phyloP scores from a whole-genome alignment of 1,140 invertebrate species.

The Psix sp. region DNA sequence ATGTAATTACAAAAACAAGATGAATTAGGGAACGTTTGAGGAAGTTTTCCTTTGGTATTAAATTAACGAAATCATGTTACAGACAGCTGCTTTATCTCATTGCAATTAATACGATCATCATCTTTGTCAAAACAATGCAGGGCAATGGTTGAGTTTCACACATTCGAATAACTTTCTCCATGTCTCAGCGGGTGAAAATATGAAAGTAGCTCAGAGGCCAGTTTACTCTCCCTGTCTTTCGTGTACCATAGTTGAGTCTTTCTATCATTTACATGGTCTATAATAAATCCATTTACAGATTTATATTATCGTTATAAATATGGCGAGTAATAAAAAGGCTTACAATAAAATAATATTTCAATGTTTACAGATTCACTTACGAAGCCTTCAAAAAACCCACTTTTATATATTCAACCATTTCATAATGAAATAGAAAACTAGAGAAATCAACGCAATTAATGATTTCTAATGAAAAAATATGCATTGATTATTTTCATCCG shows the following conservation, averaged over 20 bases:
- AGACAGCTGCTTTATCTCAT: conserved; percentile 32
- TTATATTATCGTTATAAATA: conserved; percentile 52
- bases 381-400: too few relatives aligned
- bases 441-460: too few relatives aligned
- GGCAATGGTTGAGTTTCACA: conserved; percentile 67
- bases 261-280: conserved; percentile 33
- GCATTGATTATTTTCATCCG: too few relatives aligned
- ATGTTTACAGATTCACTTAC: too few relatives aligned
- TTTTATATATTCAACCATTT: too few relatives aligned
- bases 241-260: conserved; percentile 27
- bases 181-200: conserved; percentile 74
- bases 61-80: too few relatives aligned
- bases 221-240: conserved; percentile 63
- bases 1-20: too few relatives aligned
- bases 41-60: too few relatives aligned
- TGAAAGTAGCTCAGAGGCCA: conserved; percentile 74
- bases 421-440: too few relatives aligned
- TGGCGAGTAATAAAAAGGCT: conserved; percentile 8
- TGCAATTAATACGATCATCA: conserved; percentile 58
- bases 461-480: too few relatives aligned
- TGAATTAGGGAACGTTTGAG: too few relatives aligned
- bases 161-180: conserved; percentile 75
- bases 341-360: too few relatives aligned
- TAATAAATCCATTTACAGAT: conserved; percentile 52
- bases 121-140: conserved; percentile 67